phyloP scores from a whole-genome alignment of 1,140 invertebrate species.

The Trichoplusia ni region DNA sequence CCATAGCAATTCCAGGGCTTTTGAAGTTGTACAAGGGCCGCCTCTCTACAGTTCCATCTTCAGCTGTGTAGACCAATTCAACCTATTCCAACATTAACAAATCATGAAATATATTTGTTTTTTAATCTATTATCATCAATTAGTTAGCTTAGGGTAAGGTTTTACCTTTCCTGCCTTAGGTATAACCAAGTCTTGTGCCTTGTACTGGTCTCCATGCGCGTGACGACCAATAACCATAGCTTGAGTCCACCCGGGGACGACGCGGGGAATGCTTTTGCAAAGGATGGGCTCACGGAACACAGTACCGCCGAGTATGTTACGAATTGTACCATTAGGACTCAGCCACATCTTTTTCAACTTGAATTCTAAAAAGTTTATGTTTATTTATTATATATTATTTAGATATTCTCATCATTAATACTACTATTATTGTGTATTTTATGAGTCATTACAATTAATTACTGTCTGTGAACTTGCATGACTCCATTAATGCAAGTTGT shows the following conservation, averaged over 20 bases:
- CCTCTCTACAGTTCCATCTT: conserved; percentile 82
- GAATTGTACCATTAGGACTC: conserved; percentile 94
- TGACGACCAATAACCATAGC: conserved; percentile 93
- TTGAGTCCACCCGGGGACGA: conserved; percentile 93
- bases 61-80: conserved; percentile 85
- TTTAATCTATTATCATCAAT: not conserved
- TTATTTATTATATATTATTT: not conserved
- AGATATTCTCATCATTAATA: too few relatives aligned
- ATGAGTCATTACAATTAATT: too few relatives aligned
- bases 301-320: conserved; percentile 95
- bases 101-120: not conserved
- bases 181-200: conserved; percentile 92
- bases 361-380: conserved; percentile 85
- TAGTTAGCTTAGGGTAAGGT: not conserved
- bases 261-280: conserved; percentile 92
- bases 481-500: too few relatives aligned
- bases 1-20: conserved; percentile 88
- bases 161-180: conserved; percentile 86
- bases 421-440: too few relatives aligned
- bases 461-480: too few relatives aligned
- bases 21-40: conserved; percentile 88
- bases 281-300: conserved; percentile 96
- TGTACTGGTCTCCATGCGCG: conserved; percentile 96
- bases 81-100: conserved; percentile 71
- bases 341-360: conserved; percentile 97